phyloP scores from a whole-genome alignment of 2,888 invertebrate genomes.

The Drosophila parthenogenetica region DNA sequence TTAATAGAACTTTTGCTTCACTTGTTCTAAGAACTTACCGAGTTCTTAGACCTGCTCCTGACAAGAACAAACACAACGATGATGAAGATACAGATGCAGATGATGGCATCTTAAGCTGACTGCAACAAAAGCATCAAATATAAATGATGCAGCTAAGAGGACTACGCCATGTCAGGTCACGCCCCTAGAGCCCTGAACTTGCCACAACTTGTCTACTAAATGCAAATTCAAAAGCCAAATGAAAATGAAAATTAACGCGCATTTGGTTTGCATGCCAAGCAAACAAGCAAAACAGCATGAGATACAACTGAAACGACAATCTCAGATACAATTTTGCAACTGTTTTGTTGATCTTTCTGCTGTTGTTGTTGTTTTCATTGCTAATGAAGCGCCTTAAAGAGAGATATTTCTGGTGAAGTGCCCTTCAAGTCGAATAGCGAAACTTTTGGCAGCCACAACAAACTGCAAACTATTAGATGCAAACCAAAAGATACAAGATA shows the following conservation, averaged over 20 bases:
- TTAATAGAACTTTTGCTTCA: constrained; percentile 68
- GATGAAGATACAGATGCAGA: constrained; percentile 13
- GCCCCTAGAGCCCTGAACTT: constrained; percentile 16
- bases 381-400: constrained; percentile 62
- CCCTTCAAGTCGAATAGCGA: constrained; percentile 12
- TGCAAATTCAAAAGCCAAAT: constrained; percentile 62
- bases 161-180: constrained; percentile 33
- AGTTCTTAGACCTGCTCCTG: constrained; percentile 14
- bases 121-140: constrained; percentile 52
- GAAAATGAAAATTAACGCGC: constrained; percentile 55
- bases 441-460: constrained; percentile 40
- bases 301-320: constrained; percentile 43
- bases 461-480: constrained; percentile 18
- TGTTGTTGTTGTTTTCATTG: constrained; percentile 34
- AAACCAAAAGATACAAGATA: constrained; percentile 33
- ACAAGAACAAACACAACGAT: constrained; percentile 8
- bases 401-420: constrained; percentile 18
- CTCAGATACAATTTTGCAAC: constrained; percentile 11
- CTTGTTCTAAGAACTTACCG: constrained; percentile 47
- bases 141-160: constrained; percentile 49
- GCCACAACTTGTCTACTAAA: constrained; percentile 46
- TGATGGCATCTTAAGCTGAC: constrained; percentile 69
- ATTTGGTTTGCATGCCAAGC: constrained; percentile 38
- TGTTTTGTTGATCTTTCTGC: constrained; percentile 15
- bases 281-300: constrained; percentile 20